Evolutionary conservation across 1,140 invertebrate genomes (phyloP).

Genomic region (Oscheius sp.): DNA sequence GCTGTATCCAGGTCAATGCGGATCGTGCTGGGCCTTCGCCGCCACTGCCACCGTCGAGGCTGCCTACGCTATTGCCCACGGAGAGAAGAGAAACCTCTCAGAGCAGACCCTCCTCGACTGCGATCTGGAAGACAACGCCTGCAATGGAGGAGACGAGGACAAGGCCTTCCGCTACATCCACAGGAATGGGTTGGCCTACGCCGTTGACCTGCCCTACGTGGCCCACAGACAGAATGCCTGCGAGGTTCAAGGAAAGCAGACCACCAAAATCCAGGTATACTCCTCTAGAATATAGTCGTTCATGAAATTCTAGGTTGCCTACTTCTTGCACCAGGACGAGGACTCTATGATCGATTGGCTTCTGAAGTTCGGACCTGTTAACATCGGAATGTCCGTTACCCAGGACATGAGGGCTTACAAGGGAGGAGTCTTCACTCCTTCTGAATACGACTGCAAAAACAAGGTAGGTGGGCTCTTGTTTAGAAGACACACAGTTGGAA

Average conservation of each 20-base stretch:
- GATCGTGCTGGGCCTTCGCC: conserved; percentile 43
- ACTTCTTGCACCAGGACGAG: conserved; percentile 56
- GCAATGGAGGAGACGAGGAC: conserved; percentile 56
- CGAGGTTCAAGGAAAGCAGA: conserved; percentile 28
- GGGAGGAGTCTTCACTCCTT: conserved; percentile 52
- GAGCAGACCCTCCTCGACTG: conserved; percentile 59
- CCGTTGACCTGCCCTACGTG: conserved; percentile 55
- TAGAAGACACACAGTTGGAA: no score
- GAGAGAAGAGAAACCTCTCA: conserved; percentile 47
- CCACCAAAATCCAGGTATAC: conserved; percentile 50
- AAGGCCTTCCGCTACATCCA: conserved; percentile 51
- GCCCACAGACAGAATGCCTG: conserved; percentile 55
- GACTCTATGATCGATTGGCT: conserved; percentile 59
- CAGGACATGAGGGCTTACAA: conserved; percentile 57
- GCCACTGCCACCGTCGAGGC: conserved; percentile 40
- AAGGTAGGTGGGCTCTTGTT: no score
- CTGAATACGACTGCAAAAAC: conserved; percentile 54
- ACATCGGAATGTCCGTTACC: conserved; percentile 54
- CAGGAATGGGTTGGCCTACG: conserved; percentile 45
- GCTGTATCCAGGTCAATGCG: conserved; percentile 25
- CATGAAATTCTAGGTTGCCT: conserved; percentile 34
- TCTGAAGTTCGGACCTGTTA: conserved; percentile 58
- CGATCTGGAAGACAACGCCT: conserved; percentile 58
- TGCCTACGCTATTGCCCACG: conserved; percentile 32
- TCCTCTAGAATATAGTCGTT: not conserved